Conservation (phyloP, 2,113 vertebrate genomes). For the Zootoca vivipara region DNA sequence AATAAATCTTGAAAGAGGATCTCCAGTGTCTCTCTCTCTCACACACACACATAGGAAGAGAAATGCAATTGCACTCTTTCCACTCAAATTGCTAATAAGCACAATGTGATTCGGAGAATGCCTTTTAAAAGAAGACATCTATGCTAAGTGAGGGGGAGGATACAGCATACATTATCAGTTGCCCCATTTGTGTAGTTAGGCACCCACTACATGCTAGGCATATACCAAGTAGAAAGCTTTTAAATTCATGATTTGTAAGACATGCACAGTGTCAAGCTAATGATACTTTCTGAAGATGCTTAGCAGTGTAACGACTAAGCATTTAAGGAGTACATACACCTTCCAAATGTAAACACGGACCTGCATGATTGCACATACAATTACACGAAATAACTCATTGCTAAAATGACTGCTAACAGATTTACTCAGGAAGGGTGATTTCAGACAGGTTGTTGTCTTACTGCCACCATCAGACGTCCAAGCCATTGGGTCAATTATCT, state of each 20-base stretch:
- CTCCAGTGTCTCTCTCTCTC: no score
- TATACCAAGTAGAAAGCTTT: not conserved
- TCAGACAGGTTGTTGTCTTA: no score
- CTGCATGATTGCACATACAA: no score
- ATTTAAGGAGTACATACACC: not conserved
- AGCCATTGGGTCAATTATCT: no score
- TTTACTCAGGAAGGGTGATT: no score
- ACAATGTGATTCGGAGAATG: not conserved
- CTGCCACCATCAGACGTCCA: no score
- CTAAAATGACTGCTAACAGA: not conserved
- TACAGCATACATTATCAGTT: not conserved
- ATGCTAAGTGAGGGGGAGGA: not conserved
- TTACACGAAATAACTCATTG: not conserved
- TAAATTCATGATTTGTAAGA: not conserved
- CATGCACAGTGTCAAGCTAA: not conserved
- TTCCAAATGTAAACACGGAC: not conserved
- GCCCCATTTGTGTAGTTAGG: not conserved
- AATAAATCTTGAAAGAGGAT: not conserved
- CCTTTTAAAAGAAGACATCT: not conserved
- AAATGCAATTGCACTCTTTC: constrained; percentile 10
- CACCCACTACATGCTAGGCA: not conserved
- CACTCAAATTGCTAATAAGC: not conserved
- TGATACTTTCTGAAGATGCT: not conserved
- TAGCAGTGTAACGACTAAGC: not conserved
- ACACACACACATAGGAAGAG: not conserved